Evolutionary conservation across 1,140 invertebrate species (phyloP), one percentile per base, ranked within the genome.

Genomic region (Colletes latitarsis): DNA sequence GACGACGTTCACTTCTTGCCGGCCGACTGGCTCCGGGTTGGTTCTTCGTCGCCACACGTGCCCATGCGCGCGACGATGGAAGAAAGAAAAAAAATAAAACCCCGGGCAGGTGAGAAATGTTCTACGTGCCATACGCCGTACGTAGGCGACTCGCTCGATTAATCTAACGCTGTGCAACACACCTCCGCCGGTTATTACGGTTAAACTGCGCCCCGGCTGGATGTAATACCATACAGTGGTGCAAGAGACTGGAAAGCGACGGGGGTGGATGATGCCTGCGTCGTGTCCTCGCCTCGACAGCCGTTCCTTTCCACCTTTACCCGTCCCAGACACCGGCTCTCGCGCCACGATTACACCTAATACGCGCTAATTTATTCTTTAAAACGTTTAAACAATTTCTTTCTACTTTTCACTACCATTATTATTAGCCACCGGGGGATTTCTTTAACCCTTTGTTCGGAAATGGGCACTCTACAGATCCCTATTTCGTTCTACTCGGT

Each of bases 91-190:
- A 58, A 19, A 17, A 30, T 30, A 19, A n/a, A 5, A 41, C 52
- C 60, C 70, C 10, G 55, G 67, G 67, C 52, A 82, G 68, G 79
- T 67, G 72, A 80, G 60, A 79, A 77, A 73, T 55, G 21, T 46
- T 73, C 39, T 60, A 82, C 80, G 68, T 79, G 84, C 72, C 81
- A 73, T 80, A 83, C 68, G 58, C 49, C 57, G 68, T 80, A 83
- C 68, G 81, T 66, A 77, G 80, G n/a, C 81, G 72, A 77, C 68
- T 43, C 63, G 58, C 67, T 85, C 67, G 52, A 63, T 74, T 75
- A 80, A 76, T 86, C 68, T 53, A 70, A 67, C 76, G 68, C 53
- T 3, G 52, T 53, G 67, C 58, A 17, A 49, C 55, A 72, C 68
- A 67, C 62, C 81, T 68, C 39, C 19, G 71, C n/a, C 63, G 41